Conservation (phyloP, 2,113 vertebrate species). For the Macroglossus sobrinus region DNA sequence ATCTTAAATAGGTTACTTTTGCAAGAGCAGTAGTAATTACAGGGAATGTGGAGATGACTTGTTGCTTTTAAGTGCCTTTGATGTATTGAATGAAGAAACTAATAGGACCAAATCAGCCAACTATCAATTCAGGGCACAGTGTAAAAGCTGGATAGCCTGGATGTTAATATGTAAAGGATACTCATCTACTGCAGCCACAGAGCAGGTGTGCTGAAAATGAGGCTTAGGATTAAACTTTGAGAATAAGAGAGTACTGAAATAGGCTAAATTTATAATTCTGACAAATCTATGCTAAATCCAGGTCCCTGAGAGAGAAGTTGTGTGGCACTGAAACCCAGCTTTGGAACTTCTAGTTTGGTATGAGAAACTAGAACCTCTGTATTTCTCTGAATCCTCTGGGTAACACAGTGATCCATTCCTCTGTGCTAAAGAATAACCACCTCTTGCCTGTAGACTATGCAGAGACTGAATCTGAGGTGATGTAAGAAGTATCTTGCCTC, state of each 20-base stretch:
- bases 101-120: neutral
- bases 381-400: neutral
- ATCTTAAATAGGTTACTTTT: neutral
- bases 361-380: neutral
- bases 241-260: neutral
- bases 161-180: rapidly evolving
- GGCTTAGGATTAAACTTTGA: neutral
- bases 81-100: neutral
- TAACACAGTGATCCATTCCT: neutral
- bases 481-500: neutral
- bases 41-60: neutral
- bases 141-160: neutral
- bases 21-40: neutral
- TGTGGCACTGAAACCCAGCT: too few species aligned
- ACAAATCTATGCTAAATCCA: neutral
- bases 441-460: neutral
- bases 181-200: neutral
- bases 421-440: neutral
- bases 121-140: neutral
- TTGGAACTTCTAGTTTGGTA: neutral
- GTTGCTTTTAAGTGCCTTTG: neutral
- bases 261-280: neutral
- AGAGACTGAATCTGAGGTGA: too few species aligned
- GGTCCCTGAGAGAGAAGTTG: neutral
- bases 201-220: neutral